Evolutionary conservation across 2,113 vertebrate species (phyloP), one percentile per base, ranked within the genome.

Genomic region (Oreochromis aureus): DNA sequence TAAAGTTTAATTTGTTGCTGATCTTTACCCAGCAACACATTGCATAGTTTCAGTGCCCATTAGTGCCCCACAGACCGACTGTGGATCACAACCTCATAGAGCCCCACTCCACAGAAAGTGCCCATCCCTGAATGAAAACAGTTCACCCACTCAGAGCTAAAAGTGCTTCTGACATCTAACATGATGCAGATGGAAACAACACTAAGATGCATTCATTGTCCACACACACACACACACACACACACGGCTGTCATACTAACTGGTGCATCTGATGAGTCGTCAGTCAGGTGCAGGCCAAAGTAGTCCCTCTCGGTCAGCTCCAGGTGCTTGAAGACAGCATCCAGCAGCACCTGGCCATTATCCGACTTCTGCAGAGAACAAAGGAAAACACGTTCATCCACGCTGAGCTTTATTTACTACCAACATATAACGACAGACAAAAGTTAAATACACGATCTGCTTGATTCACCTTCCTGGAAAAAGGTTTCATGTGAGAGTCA

Each of bases 261-360:
- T 90, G 97, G 98, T 83, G 97, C 97, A 90, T 99, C 99, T 89
- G 97, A 96, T 89, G 97, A 96, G 95, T 99, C 98, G 84, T 99
- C 98, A 86, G 97, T 95, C 96, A 99, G 95, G 95, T 98, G 98
- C 94, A 99, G 97, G 95, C 99, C 98, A 94, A 99, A 99, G 95
- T 99, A 99, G 96, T 99, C 99, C 93, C 97, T 97, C 94, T 99
- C 99, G 4, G 98, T 99, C 97, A 99, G 97, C 97, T 99, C 98
- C 81, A 99, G 97, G 96, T 99, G 98, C 90, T 97, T 99, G 95
- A 99, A 99, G 93, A 99, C 98, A 93, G 96, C 89, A 82, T 99
- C 98, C 97, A 99, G 96, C 5, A 99, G 94, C 95, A 98, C 95
- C 96, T 98, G 98, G 86, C 99, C 98, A 87, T 97, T 97, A 95